Percentiles rank a stretch among this genome's conserved stretches.
These are phyloP conservation scores for Enteromius viviparus DNA, from an alignment of 2,797 vertebrate species.

Conservation along the genomic window DNA sequence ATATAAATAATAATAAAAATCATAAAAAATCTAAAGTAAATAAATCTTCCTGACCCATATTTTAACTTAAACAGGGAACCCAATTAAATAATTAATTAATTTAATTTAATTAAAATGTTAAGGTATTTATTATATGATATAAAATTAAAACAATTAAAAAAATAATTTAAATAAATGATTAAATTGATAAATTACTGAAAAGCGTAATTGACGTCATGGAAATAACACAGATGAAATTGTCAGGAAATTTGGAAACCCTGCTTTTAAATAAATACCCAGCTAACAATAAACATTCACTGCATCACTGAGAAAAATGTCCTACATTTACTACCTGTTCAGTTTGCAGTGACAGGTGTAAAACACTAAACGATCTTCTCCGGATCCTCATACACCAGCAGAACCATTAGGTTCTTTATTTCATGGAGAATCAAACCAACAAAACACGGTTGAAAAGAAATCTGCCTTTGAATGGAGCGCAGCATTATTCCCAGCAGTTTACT, in stretches of 20 bases:
- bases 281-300: background rate
- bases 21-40: background rate
- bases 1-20: background rate
- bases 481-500: slow-evolving; percentile 25
- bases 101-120: background rate
- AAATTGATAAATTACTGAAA: background rate
- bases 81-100: background rate
- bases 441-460: background rate
- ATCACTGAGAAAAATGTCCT: background rate
- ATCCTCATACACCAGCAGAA: background rate
- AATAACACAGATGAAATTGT: background rate
- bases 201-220: background rate
- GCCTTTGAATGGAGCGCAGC: background rate
- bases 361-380: background rate
- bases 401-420: background rate
- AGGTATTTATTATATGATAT: background rate
- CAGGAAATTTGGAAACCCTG: background rate
- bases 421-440: background rate
- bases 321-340: background rate
- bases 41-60: background rate
- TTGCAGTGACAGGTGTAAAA: background rate
- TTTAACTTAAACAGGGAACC: background rate
- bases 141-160: background rate
- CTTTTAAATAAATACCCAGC: background rate
- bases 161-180: background rate